Evolutionary conservation across 2,113 vertebrate genomes (phyloP), one percentile per base, ranked within the genome.

Genomic region (Hiodon tergisus): DNA sequence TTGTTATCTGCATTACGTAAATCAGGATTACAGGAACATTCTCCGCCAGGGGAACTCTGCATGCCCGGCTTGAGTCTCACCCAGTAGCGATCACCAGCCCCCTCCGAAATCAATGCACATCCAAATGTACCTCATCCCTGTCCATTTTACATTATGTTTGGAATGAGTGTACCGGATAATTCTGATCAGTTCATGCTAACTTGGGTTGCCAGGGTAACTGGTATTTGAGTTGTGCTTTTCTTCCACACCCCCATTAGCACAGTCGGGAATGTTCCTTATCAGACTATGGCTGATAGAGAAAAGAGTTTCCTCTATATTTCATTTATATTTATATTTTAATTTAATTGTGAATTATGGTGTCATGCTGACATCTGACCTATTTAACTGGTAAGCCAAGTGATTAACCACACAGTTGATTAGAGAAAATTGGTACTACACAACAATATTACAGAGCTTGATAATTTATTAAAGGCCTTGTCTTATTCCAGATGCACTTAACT

Each of bases 121-220:
- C 31, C 31, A 31, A 31, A 31, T 31, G 31, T 31, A 31, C 31
- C 31, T 31, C 31, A 31, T 59, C 9, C 7, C 58, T 59, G 9
- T 9, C 14, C 58, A 3, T 3, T 3, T 58, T 69, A 48, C 70
- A 31, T 69, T 74, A 9, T 47, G 53, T 67, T 16, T 50, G 47
- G 66, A 69, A 55, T 74, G 69, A 69, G 53, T 62, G 50, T 73
- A 53, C 16, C 31, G 62, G n/a, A 60, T 48, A 69, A 72, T 67
- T 68, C 71, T 51, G 68, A 78, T 69, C 55, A 51, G 77, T 59
- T 77, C 59, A 74, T 69, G 10, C 13, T 74, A 53, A n/a, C 60
- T 57, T 76, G 5, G 0, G 74, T 76, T 76, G 70, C 62, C 78
- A 55, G 52, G 75, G 77, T 70, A 74, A 78, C 72, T 65, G 67